A percentile compares a stretch with the other conserved stretches of the same genome.
phyloP scores from a whole-genome alignment of 1,140 invertebrate genomes.

The Hetaerina americana region DNA sequence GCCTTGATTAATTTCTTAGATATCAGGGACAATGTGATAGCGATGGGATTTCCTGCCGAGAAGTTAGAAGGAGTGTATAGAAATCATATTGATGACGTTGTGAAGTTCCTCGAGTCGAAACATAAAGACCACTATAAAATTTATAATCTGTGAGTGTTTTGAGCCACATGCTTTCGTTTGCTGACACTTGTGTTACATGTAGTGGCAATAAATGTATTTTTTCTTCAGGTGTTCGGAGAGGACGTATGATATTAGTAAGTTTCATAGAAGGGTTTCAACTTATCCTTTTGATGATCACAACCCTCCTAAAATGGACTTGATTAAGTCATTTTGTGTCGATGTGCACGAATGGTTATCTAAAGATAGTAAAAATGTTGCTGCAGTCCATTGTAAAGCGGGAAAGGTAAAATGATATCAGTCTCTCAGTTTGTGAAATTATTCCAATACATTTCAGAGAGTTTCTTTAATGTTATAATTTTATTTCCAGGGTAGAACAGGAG shows the following conservation, averaged over 20 bases:
- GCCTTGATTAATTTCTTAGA: slow-evolving; percentile 48
- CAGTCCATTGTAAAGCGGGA: slow-evolving; percentile 94
- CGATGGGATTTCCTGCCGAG: slow-evolving; percentile 93
- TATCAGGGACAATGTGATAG: slow-evolving; percentile 84
- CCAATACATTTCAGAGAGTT: too few species aligned
- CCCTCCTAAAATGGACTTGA: slow-evolving; percentile 81
- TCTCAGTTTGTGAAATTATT: too few species aligned
- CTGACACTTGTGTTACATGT: slow-evolving; percentile 1
- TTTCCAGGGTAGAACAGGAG: slow-evolving; percentile 59
- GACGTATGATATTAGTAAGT: slow-evolving; percentile 76
- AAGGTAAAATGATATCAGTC: too few species aligned
- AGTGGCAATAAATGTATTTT: slow-evolving; percentile 11
- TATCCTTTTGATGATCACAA: slow-evolving; percentile 96
- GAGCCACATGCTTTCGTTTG: neutral
- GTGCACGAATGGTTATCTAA: slow-evolving; percentile 72
- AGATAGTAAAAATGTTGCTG: slow-evolving; percentile 74
- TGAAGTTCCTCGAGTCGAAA: slow-evolving; percentile 78
- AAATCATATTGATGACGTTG: slow-evolving; percentile 90
- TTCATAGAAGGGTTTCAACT: slow-evolving; percentile 69
- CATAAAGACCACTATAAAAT: slow-evolving; percentile 91
- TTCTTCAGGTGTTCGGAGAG: slow-evolving; percentile 73
- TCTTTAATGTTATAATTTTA: too few species aligned
- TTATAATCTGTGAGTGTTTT: slow-evolving; percentile 70
- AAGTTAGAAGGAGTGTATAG: slow-evolving; percentile 85
- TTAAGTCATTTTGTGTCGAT: slow-evolving; percentile 83